Conservation (phyloP, 1,140 invertebrate genomes). For the Drosophila chauvacae region DNA sequence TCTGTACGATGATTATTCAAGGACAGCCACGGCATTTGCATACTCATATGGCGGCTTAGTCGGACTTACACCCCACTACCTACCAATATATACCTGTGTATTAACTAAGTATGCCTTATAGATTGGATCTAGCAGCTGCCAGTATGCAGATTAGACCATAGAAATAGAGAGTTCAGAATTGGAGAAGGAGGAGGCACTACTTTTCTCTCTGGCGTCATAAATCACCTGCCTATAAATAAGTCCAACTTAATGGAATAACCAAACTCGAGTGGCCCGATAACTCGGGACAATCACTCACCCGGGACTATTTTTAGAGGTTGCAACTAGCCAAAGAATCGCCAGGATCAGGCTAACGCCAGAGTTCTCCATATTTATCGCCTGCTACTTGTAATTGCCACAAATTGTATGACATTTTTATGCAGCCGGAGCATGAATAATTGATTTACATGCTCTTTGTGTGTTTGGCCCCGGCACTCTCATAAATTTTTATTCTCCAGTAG, state of each 20-base stretch:
- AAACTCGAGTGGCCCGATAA: constrained; percentile 58
- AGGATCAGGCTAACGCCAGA: constrained; percentile 56
- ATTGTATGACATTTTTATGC: constrained; percentile 81
- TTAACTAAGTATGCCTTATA: constrained; percentile 53
- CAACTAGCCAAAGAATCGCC: constrained; percentile 25
- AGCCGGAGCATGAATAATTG: constrained; percentile 74
- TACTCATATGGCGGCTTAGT: constrained; percentile 63
- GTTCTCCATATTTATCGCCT: constrained; percentile 72
- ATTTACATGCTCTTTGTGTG: constrained; percentile 77
- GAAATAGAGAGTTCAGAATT: constrained; percentile 9
- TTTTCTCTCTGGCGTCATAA: constrained; percentile 44
- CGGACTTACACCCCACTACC: constrained; percentile 58
- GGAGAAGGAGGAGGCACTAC: background rate
- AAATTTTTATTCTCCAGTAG: constrained; percentile 65
- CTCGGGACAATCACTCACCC: constrained; percentile 68
- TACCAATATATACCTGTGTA: constrained; percentile 18
- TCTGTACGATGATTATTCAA: constrained; percentile 54
- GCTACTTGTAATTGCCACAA: constrained; percentile 81
- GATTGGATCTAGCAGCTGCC: constrained; percentile 54
- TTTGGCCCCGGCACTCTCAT: constrained; percentile 55
- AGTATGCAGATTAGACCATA: constrained; percentile 66
- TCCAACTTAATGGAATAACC: constrained; percentile 64
- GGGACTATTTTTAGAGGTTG: constrained; percentile 66
- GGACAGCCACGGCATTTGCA: constrained; percentile 66
- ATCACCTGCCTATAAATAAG: constrained; percentile 77